Evolutionary conservation across 2,113 vertebrate species (phyloP).

Genomic region (Catagonus wagneri): DNA sequence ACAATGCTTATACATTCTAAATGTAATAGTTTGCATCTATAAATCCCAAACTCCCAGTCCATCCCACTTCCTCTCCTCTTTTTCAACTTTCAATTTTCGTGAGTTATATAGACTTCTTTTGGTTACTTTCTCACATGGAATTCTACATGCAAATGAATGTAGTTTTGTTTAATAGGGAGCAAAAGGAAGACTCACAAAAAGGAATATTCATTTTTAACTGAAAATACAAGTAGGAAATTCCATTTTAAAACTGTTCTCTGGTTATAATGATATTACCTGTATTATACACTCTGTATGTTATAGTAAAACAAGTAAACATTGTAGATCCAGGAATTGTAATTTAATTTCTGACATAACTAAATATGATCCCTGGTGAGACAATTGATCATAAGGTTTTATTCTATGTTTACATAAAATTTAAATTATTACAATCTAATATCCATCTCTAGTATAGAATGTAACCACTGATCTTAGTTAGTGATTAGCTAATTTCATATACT

Average conservation of each 20-base stretch:
- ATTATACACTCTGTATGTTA: background rate
- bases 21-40: too few species aligned
- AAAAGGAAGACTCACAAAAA: background rate
- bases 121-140: background rate
- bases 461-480: background rate
- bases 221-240: background rate
- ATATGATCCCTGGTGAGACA: background rate
- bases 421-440: background rate
- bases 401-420: background rate
- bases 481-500: background rate
- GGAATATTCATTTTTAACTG: background rate
- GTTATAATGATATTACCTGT: background rate
- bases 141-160: background rate
- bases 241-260: background rate
- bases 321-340: background rate
- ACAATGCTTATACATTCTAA: too few species aligned
- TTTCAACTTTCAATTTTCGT: constrained; percentile 1
- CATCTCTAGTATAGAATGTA: background rate
- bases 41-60: too few species aligned
- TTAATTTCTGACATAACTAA: background rate
- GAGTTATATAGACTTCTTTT: background rate
- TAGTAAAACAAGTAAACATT: background rate
- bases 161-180: background rate
- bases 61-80: background rate
- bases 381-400: background rate